Evolutionary conservation across 1,140 invertebrate genomes (phyloP).

Genomic region (Cydia pomonella): DNA sequence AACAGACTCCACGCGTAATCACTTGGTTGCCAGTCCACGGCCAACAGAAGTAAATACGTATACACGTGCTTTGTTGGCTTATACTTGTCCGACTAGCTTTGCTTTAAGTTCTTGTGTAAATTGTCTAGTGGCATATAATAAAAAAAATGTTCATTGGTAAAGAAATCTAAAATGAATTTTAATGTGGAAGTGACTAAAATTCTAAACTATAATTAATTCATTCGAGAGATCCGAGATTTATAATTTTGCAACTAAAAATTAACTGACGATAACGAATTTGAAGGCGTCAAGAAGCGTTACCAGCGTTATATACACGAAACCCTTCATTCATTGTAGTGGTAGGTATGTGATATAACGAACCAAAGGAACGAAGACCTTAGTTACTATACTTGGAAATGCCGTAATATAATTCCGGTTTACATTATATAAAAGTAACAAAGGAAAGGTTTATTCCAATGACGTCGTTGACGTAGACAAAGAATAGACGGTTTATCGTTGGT

Average conservation of each 20-base stretch:
- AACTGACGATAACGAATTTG: neutral
- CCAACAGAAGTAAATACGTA: slow-evolving; percentile 12
- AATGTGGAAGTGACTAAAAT: neutral
- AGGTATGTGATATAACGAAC: neutral
- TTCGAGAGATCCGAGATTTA: too few species aligned
- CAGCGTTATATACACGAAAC: too few species aligned
- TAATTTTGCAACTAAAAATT: too few species aligned
- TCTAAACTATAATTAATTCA: neutral
- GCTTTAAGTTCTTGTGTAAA: neutral
- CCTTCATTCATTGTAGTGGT: neutral
- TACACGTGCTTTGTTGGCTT: slow-evolving; percentile 20
- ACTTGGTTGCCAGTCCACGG: slow-evolving; percentile 22
- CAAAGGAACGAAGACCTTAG: neutral
- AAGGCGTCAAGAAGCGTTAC: neutral
- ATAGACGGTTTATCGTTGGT: slow-evolving; percentile 35
- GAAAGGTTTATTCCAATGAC: slow-evolving; percentile 30
- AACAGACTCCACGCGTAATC: slow-evolving; percentile 18
- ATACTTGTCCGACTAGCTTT: slow-evolving; percentile 3
- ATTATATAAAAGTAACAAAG: slow-evolving; percentile 26
- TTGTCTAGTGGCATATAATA: neutral
- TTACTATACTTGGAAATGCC: neutral
- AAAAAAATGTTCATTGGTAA: neutral
- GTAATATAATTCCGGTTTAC: slow-evolving; percentile 16
- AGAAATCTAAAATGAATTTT: too few species aligned
- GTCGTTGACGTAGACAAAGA: slow-evolving; percentile 42